Evolutionary conservation across 2,797 vertebrate species (phyloP).

Genomic region (Huso huso): DNA sequence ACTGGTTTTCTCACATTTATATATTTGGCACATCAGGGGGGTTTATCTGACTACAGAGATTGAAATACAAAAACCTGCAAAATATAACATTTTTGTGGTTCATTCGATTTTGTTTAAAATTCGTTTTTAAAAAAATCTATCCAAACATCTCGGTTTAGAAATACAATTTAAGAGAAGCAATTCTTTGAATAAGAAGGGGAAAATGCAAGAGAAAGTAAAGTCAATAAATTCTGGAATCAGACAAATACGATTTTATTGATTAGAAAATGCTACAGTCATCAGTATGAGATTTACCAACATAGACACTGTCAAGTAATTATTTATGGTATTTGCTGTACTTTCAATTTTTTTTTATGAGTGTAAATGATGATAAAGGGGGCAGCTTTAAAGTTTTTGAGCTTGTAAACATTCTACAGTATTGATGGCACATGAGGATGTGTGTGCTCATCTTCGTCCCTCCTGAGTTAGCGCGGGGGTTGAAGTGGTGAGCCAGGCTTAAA

Average conservation of each 20-base stretch:
- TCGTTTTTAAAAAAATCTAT: neutral
- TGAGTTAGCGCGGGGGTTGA: too few species aligned
- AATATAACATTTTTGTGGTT: neutral
- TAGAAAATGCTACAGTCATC: conserved; percentile 1
- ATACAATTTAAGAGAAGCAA: neutral
- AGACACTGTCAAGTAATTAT: neutral
- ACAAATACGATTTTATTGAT: neutral
- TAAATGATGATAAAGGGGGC: too few species aligned
- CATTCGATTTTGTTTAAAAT: conserved; percentile 7
- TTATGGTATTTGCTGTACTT: neutral
- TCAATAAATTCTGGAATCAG: neutral
- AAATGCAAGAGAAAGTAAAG: conserved; percentile 14
- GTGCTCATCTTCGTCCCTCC: too few species aligned
- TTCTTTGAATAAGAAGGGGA: neutral
- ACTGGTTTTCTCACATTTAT: neutral
- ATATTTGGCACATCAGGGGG: neutral
- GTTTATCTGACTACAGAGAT: neutral
- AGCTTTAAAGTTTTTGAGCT: too few species aligned
- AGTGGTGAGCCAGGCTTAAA: too few species aligned
- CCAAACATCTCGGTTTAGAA: neutral
- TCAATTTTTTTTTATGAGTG: neutral
- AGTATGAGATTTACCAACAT: conserved; percentile 1
- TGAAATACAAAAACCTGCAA: neutral
- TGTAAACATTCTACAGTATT: too few species aligned
- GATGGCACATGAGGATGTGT: too few species aligned